Evolutionary conservation across 2,888 invertebrate species (phyloP).

Genomic region (Trissolcus japonicus): DNA sequence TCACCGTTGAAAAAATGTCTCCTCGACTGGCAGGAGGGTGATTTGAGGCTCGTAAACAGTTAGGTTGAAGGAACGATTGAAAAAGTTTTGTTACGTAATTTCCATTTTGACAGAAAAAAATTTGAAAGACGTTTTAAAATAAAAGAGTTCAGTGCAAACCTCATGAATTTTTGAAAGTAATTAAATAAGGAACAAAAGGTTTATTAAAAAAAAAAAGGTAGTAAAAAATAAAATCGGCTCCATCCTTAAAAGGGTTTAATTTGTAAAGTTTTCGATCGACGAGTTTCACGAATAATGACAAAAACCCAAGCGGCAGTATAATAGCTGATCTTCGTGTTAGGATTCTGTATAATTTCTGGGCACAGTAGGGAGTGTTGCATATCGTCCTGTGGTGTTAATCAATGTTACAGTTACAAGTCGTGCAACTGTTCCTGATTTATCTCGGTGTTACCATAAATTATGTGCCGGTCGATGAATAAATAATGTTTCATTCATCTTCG

Average conservation of each 20-base stretch:
- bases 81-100: not conserved
- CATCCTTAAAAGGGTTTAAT: too few species aligned
- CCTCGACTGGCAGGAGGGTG: not conserved
- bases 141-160: too few species aligned
- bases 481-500: constrained; percentile 13
- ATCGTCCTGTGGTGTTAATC: constrained; percentile 22
- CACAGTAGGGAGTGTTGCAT: not conserved
- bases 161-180: too few species aligned
- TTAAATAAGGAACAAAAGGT: too few species aligned
- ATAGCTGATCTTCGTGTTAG: constrained; percentile 19
- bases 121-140: not conserved
- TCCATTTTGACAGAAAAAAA: not conserved
- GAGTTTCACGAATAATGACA: constrained; percentile 4
- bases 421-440: constrained; percentile 30
- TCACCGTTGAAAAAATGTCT: too few species aligned
- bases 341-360: constrained; percentile 10
- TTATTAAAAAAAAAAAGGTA: too few species aligned
- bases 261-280: too few species aligned
- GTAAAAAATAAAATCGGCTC: too few species aligned
- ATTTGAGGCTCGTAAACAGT: constrained; percentile 7
- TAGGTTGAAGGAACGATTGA: constrained; percentile 3
- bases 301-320: constrained; percentile 29
- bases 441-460: constrained; percentile 19
- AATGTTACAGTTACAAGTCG: constrained; percentile 35
- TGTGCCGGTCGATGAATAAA: constrained; percentile 16